Conservation (phyloP, 2,113 vertebrate genomes). For the Typhlomys cinereus region DNA sequence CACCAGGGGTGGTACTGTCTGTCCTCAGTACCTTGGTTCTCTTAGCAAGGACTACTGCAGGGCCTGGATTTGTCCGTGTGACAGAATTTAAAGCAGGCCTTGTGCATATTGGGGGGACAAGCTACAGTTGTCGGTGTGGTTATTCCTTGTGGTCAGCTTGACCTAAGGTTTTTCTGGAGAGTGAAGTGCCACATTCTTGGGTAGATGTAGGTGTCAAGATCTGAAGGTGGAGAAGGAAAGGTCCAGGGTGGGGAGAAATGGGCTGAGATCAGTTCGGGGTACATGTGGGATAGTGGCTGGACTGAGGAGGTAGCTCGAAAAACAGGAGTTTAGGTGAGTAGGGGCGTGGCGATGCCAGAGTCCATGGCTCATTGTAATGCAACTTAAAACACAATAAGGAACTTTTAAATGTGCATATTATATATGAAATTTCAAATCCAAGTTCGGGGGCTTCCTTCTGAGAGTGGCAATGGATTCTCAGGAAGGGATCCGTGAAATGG, state of each 20-base stretch:
- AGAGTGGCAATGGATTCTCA: neutral
- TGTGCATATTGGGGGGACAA: neutral
- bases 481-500: accelerated
- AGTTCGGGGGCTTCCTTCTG: neutral
- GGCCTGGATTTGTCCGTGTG: neutral
- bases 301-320: neutral
- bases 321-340: neutral
- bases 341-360: neutral
- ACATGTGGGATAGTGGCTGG: neutral
- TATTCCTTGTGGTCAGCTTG: too few relatives aligned
- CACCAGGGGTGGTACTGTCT: neutral
- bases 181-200: too few relatives aligned
- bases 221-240: neutral
- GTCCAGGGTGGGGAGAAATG: neutral
- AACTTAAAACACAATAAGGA: neutral
- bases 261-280: neutral
- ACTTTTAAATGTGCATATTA: neutral
- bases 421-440: neutral
- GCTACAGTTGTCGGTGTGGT: neutral
- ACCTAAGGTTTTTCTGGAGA: neutral
- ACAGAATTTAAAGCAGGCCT: neutral
- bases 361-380: neutral
- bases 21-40: neutral
- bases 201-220: neutral
- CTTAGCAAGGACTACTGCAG: neutral